Conservation (phyloP, 2,113 vertebrate genomes). For the Rhinichthys klamathensis region DNA sequence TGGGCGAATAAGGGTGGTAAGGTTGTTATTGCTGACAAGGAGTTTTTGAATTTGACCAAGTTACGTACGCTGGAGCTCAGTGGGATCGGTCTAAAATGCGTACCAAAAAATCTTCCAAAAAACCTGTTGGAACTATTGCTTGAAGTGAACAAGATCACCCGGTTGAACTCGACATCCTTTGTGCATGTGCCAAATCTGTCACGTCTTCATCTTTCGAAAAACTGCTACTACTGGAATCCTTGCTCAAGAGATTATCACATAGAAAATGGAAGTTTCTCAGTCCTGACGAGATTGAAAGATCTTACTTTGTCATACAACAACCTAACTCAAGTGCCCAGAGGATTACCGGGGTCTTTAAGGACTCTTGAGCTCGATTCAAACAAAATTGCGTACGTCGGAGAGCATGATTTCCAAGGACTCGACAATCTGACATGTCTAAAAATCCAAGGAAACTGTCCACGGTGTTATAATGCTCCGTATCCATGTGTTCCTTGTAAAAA, state of each 20-base stretch:
- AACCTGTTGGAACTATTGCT: constrained; percentile 57
- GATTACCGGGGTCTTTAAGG: constrained; percentile 55
- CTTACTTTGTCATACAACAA: constrained; percentile 71
- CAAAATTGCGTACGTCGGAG: constrained; percentile 66
- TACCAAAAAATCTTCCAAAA: constrained; percentile 65
- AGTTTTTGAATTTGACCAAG: constrained; percentile 70
- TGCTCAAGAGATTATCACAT: constrained; percentile 45
- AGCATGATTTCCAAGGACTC: constrained; percentile 65
- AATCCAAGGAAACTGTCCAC: constrained; percentile 80
- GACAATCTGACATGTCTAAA: constrained; percentile 61
- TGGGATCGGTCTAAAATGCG: constrained; percentile 45
- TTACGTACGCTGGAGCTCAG: constrained; percentile 63
- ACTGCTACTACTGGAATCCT: constrained; percentile 68
- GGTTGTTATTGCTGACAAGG: not conserved
- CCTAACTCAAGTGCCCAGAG: constrained; percentile 65
- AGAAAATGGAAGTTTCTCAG: constrained; percentile 56
- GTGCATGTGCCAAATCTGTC: constrained; percentile 58
- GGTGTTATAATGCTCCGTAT: constrained; percentile 72
- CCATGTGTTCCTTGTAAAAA: constrained; percentile 70
- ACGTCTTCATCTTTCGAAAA: constrained; percentile 57
- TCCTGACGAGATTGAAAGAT: constrained; percentile 43
- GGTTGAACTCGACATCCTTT: constrained; percentile 54
- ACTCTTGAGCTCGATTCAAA: constrained; percentile 60
- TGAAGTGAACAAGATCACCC: constrained; percentile 61
- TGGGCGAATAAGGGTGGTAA: constrained; percentile 31